Base-by-base conservation (phyloP, 1,140 invertebrate species). In the Laupala kohalensis region DNA sequence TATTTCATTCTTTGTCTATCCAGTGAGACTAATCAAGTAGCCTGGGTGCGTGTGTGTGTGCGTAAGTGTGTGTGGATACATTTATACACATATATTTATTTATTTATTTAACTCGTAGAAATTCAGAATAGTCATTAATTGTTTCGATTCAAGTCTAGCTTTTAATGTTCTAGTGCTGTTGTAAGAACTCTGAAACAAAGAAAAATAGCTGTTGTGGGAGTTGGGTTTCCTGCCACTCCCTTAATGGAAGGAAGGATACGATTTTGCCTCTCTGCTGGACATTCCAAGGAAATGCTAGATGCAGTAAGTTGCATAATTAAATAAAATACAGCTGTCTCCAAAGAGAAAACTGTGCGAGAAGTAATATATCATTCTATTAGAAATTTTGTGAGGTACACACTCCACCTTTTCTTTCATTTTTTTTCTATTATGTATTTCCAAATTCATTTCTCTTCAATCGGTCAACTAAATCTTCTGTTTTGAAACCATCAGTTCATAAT, bases 151-250 rank as follows among this genome's bases (percentile, higher is more conserved):
- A 19, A 9, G 9, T 15, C 5, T n/a, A 12, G 25, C 25, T 71
- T 19, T 72, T 72, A 70, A 72, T 68, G 74, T 79, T 82, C 71
- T 77, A 94, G 92, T 23, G 87, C 87, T 71, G 93, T 96, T 77
- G 92, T 97, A 71, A 87, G 96, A 76, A 89, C 89, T 73, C 84
- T 97, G 77, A 88, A 91, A 69, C 87, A 87, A 73, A 83, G 89
- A 72, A 91, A 93, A 68, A 89, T 99, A 71, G 97, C 96, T 25
- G 89, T 90, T 13, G 97, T 99, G 5, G 96, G 97, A 71, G 97
- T 99, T 71, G 96, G 96, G 71, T 99, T 97, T 83, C 97, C 98
- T 69, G 97, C 97, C 29, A 99, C 97, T n/a, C 92, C 95, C 64
- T 87, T 99, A 70, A 92, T 95, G 84, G 90, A 94, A 82, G 93